These are phyloP conservation scores for Murina feae DNA, from an alignment of 2,113 vertebrate genomes.

Conservation along the genomic window DNA sequence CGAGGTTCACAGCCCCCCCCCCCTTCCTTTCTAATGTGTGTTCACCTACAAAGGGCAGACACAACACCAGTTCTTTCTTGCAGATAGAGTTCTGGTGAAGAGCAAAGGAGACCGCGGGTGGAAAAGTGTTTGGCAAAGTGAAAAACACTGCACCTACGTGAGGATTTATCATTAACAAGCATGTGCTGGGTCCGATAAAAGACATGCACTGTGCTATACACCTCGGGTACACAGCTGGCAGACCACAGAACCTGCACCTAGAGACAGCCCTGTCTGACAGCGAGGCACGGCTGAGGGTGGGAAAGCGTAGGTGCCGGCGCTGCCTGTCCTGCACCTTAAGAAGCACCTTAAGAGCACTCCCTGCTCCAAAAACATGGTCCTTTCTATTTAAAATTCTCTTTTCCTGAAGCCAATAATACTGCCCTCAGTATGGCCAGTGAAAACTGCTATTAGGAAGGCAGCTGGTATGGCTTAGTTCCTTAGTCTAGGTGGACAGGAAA, in stretches of 20 bases:
- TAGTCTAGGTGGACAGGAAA: constrained; percentile 42
- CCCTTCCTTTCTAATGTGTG: background rate
- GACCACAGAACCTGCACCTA: background rate
- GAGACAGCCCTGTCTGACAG: background rate
- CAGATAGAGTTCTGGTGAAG: background rate
- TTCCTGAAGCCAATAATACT: background rate
- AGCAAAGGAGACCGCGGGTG: background rate
- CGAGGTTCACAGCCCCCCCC: fast-evolving
- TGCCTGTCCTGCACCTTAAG: too few relatives aligned
- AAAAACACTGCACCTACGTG: fast-evolving
- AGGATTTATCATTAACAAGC: background rate
- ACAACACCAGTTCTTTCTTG: background rate
- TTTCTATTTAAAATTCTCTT: constrained; percentile 8
- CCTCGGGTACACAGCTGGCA: too few relatives aligned
- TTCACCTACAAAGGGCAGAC: background rate
- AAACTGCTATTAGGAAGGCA: background rate
- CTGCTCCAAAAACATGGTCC: background rate
- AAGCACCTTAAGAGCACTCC: too few relatives aligned
- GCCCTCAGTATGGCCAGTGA: constrained; percentile 50
- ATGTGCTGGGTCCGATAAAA: too few relatives aligned
- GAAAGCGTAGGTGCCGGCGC: too few relatives aligned
- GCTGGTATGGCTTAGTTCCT: constrained; percentile 43
- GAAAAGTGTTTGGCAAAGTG: background rate
- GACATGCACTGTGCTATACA: background rate
- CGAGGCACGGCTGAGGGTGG: fast-evolving